These are phyloP conservation scores for Cylindroiulus punctatus DNA, from an alignment of 2,888 invertebrate genomes.

Conservation along the genomic window DNA sequence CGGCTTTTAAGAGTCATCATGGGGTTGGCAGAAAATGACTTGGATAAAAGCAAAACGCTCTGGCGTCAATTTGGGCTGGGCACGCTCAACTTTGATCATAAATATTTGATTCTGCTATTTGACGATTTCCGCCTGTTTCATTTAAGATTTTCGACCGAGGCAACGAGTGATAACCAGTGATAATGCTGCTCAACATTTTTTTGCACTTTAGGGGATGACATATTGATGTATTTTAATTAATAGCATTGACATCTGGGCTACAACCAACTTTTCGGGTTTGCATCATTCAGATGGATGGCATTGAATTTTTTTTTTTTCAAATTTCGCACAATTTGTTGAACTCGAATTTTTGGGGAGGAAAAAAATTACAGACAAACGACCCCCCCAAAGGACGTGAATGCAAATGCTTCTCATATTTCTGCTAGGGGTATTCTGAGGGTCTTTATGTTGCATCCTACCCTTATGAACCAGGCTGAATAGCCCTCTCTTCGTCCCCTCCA, in stretches of 20 bases:
- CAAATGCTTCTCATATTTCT: conserved; percentile 33
- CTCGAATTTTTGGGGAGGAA: background rate
- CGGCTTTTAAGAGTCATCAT: background rate
- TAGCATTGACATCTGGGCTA: conserved; percentile 12
- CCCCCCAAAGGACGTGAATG: conserved; percentile 3
- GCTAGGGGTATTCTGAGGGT: background rate
- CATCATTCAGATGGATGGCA: background rate
- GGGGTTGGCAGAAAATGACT: background rate
- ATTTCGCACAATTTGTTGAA: conserved; percentile 24
- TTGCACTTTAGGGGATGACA: conserved; percentile 5
- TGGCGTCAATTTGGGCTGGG: conserved; percentile 6
- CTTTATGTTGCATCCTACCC: background rate
- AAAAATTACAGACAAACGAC: conserved; percentile 40
- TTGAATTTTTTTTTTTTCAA: background rate
- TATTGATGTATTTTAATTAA: conserved; percentile 13
- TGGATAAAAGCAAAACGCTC: background rate
- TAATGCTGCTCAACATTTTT: background rate
- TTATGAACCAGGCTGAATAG: background rate
- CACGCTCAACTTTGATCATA: background rate
- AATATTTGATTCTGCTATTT: background rate
- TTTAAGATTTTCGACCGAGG: background rate
- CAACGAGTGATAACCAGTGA: background rate
- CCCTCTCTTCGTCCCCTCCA: background rate
- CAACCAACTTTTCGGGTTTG: background rate
- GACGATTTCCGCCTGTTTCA: background rate